A percentile compares a stretch with the other conserved stretches of the same genome.
These are phyloP conservation scores for Nannobrachium achirus DNA, from an alignment of 2,113 vertebrate species.

Conservation along the genomic window DNA sequence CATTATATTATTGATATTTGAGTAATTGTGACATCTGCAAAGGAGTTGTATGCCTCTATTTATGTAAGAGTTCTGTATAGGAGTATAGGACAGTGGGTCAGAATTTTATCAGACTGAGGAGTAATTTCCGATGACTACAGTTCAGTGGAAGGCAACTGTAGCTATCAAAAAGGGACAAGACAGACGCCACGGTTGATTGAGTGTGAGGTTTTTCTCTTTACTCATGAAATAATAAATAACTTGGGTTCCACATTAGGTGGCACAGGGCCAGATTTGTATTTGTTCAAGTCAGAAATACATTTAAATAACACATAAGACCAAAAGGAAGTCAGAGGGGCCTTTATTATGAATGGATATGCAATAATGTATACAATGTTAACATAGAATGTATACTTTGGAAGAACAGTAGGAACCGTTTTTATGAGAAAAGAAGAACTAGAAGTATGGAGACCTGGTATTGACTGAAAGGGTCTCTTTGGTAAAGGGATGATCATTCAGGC, in stretches of 20 bases:
- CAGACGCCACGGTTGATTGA: slow-evolving; percentile 73
- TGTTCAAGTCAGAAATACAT: slow-evolving; percentile 42
- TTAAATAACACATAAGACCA: slow-evolving; percentile 31
- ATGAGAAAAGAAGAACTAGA: background rate
- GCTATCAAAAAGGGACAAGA: slow-evolving; percentile 62
- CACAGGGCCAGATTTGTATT: slow-evolving; percentile 60
- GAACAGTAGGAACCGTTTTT: slow-evolving; percentile 18
- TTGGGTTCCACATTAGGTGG: slow-evolving; percentile 76
- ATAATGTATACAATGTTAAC: slow-evolving; percentile 53
- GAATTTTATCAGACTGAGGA: background rate
- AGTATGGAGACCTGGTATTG: too few relatives aligned
- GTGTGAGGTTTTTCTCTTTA: slow-evolving; percentile 79
- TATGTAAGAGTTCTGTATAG: background rate
- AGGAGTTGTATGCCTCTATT: background rate
- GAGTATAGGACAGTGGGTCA: background rate
- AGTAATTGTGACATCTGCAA: background rate
- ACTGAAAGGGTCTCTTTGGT: too few relatives aligned
- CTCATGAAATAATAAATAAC: slow-evolving; percentile 84
- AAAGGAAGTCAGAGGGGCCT: slow-evolving; percentile 24
- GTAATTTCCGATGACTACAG: slow-evolving; percentile 29
- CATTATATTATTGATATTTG: background rate
- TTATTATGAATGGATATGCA: slow-evolving; percentile 43
- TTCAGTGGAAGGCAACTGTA: slow-evolving; percentile 36
- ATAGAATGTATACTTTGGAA: background rate
- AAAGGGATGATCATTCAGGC: too few relatives aligned